Evolutionary conservation across 2,797 vertebrate species (phyloP).

Genomic region (Chelidonichthys spinosus): DNA sequence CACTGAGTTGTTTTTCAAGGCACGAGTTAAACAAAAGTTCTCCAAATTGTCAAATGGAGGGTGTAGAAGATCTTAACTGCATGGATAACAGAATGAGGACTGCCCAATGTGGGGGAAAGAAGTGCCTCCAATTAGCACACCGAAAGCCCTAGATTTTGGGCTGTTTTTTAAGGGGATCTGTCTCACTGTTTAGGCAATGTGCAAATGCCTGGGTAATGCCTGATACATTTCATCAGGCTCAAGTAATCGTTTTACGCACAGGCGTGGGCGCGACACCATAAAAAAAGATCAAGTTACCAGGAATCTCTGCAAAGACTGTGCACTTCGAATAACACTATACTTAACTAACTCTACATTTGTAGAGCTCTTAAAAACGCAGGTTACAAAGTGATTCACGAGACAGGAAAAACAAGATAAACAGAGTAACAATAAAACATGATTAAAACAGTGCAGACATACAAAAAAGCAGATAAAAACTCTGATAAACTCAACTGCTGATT

Average conservation of each 20-base stretch:
- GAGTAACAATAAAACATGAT: background rate
- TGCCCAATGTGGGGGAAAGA: conserved; percentile 43
- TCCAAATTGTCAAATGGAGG: conserved; percentile 65
- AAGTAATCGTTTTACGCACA: conserved; percentile 55
- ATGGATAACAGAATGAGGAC: conserved; percentile 26
- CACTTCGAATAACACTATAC: background rate
- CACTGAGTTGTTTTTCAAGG: conserved; percentile 32
- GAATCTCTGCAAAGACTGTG: conserved; percentile 11
- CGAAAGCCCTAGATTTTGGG: conserved; percentile 28
- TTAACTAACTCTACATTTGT: background rate
- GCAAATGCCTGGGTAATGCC: conserved; percentile 68
- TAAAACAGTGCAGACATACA: background rate
- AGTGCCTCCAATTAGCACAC: conserved; percentile 39
- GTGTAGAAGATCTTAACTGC: conserved; percentile 47
- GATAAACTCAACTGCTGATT: background rate
- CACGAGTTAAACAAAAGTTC: conserved; percentile 30
- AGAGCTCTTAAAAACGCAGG: background rate
- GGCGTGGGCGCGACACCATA: conserved; percentile 29
- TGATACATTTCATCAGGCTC: conserved; percentile 50
- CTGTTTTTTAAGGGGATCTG: conserved; percentile 41
- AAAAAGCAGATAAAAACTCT: too few species aligned
- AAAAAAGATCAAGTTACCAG: conserved; percentile 26
- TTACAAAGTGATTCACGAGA: background rate
- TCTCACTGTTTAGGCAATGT: conserved; percentile 71
- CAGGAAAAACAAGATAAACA: background rate